phyloP scores from a whole-genome alignment of 2,797 vertebrate species.

The Parauchenoglanis ngamensis region DNA sequence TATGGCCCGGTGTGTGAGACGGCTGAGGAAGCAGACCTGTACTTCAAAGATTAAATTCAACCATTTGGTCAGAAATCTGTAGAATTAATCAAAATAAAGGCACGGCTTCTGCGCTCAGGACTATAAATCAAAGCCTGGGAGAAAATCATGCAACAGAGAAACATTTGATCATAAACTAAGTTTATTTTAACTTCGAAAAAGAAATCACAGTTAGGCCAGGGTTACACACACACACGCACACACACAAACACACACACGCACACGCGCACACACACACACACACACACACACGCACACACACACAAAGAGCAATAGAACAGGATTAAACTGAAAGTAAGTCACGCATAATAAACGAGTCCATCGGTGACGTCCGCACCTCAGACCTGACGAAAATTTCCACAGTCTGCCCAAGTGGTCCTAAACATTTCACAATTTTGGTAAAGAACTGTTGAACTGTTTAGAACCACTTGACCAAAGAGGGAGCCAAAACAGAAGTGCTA shows the following conservation, averaged over 20 bases:
- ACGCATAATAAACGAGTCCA: not conserved
- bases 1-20: no score
- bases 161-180: not conserved
- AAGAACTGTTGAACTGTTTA: constrained; percentile 99
- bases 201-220: not conserved
- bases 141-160: not conserved
- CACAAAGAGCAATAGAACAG: not conserved
- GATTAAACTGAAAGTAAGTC: not conserved
- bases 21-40: not conserved
- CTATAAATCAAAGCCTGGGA: not conserved
- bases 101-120: not conserved
- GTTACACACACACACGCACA: not conserved
- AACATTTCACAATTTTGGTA: constrained; percentile 99
- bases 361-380: not conserved
- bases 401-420: constrained; percentile 98
- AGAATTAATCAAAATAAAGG: not conserved
- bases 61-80: not conserved
- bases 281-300: constrained; percentile 1
- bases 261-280: not conserved
- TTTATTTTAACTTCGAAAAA: not conserved
- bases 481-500: not conserved
- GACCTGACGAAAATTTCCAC: constrained; percentile 6
- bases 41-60: not conserved
- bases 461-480: constrained; percentile 93
- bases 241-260: not conserved